These are phyloP conservation scores for Malurus melanocephalus DNA, from an alignment of 2,113 vertebrate genomes.

Conservation along the genomic window DNA sequence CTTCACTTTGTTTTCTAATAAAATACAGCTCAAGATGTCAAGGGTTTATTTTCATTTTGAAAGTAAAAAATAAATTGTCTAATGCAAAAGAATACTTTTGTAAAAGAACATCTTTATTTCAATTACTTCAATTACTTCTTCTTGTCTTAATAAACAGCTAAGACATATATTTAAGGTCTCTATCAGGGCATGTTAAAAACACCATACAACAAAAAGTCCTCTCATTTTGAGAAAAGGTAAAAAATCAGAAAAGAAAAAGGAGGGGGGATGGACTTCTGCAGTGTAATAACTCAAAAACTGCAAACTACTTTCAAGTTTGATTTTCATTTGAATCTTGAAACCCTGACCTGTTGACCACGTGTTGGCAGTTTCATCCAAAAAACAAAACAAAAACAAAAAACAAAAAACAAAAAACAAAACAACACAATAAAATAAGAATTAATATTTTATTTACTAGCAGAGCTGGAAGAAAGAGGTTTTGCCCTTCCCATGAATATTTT, in stretches of 20 bases:
- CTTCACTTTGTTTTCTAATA: neutral
- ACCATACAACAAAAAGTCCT: neutral
- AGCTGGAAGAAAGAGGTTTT: neutral
- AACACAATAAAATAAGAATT: neutral
- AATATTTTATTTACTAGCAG: neutral
- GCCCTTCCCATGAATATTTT: neutral
- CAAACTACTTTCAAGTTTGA: neutral
- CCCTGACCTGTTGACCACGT: neutral
- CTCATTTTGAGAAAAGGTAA: neutral
- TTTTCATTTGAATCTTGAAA: neutral
- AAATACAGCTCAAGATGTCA: neutral
- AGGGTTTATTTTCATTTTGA: neutral
- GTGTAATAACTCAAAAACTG: neutral
- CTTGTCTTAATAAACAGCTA: neutral
- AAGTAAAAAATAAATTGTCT: neutral
- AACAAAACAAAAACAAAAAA: no score
- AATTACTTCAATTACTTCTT: neutral
- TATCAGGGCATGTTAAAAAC: neutral
- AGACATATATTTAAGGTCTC: neutral
- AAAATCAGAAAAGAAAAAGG: neutral
- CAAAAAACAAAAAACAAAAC: no score
- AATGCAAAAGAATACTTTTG: neutral
- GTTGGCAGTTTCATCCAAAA: neutral
- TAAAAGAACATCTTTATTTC: neutral
- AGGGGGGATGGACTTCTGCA: fast-evolving